Conservation (phyloP, 2,113 vertebrate species). For the Apus apus region DNA sequence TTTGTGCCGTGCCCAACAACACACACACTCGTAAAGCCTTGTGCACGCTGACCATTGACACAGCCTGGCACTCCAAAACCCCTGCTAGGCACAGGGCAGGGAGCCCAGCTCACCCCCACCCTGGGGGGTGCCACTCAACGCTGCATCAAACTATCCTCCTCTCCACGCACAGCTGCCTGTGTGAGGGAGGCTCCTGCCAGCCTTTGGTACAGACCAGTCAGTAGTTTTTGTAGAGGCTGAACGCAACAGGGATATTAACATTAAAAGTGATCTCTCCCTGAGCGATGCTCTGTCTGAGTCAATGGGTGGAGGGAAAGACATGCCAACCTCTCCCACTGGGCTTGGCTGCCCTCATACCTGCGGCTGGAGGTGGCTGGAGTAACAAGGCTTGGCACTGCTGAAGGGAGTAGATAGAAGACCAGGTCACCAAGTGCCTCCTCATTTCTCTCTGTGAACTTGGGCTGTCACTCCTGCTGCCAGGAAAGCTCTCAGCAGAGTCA, state of each 20-base stretch:
- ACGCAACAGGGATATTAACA: not conserved
- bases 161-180: not conserved
- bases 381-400: not conserved
- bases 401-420: not conserved
- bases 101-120: not conserved
- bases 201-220: not conserved
- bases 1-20: not conserved
- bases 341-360: not conserved
- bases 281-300: not conserved
- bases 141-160: not conserved
- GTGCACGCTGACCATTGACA: not conserved
- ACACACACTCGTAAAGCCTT: not conserved
- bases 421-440: not conserved
- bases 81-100: not conserved
- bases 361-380: not conserved
- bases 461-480: not conserved
- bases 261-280: conserved; percentile 52
- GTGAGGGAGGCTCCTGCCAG: not conserved
- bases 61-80: accelerated
- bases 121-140: not conserved
- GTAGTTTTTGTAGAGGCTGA: conserved; percentile 55
- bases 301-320: not conserved
- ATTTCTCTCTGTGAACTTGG: accelerated
- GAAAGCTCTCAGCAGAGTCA: not conserved
- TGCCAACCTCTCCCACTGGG: not conserved